These are phyloP conservation scores for Siniperca chuatsi DNA, from an alignment of 2,113 vertebrate species.

Conservation along the genomic window DNA sequence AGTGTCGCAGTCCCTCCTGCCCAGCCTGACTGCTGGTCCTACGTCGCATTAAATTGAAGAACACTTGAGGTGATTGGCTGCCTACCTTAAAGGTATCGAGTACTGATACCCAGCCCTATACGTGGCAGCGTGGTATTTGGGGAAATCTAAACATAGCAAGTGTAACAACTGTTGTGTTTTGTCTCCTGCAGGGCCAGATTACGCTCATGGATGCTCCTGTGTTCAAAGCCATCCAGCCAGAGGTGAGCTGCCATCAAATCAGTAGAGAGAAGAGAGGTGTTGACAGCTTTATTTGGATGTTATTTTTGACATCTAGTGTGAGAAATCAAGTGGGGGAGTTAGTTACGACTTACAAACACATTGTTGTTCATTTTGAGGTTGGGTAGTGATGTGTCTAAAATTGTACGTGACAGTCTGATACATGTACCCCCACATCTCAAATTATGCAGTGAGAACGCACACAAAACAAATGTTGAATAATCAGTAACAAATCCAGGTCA, in stretches of 20 bases:
- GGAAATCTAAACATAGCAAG: neutral
- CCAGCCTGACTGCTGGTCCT: too few species aligned
- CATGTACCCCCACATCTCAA: neutral
- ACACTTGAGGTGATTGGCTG: too few species aligned
- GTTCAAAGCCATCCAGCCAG: conserved; percentile 98
- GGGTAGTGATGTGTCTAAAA: neutral
- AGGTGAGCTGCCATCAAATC: conserved; percentile 84
- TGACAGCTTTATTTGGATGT: neutral
- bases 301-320: neutral
- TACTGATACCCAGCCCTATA: too few species aligned
- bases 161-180: conserved; percentile 40
- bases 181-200: conserved; percentile 93
- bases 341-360: neutral
- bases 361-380: neutral
- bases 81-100: too few species aligned
- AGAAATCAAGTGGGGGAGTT: neutral
- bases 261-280: neutral
- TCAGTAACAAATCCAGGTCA: neutral
- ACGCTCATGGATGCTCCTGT: conserved; percentile 98
- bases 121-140: neutral
- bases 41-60: too few species aligned
- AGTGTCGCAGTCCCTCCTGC: too few species aligned
- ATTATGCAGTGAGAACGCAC: neutral
- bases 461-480: neutral
- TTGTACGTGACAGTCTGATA: neutral